Evolutionary conservation across 2,797 vertebrate genomes (phyloP).

Genomic region (Phoeniculus purpureus): DNA sequence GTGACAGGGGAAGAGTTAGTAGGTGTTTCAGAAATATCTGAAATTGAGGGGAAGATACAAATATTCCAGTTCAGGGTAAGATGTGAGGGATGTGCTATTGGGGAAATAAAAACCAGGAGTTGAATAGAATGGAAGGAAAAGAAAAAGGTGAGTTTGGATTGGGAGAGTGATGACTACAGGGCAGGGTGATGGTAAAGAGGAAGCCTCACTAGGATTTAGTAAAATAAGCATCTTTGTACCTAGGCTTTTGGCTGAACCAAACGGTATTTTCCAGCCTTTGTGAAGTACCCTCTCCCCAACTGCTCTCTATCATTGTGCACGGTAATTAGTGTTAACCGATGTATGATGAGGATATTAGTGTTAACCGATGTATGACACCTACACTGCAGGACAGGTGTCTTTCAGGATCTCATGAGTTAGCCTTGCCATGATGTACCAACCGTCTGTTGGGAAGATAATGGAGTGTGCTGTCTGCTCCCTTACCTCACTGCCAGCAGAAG

Average conservation of each 20-base stretch:
- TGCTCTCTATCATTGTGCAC: rapidly evolving
- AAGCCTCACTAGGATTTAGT: neutral
- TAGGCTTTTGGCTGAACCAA: neutral
- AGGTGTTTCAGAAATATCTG: constrained; percentile 41
- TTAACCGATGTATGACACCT: neutral
- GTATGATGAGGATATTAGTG: neutral
- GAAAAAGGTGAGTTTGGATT: neutral
- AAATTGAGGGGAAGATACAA: constrained; percentile 6
- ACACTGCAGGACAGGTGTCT: neutral
- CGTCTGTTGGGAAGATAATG: neutral
- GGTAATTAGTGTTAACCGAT: neutral
- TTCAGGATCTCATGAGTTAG: neutral
- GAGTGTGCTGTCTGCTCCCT: neutral
- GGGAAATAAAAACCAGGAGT: neutral
- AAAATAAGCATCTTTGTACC: neutral
- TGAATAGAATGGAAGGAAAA: neutral
- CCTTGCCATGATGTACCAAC: neutral
- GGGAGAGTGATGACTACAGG: neutral
- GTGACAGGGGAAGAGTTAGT: constrained; percentile 38
- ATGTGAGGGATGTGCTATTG: neutral
- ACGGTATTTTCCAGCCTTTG: neutral
- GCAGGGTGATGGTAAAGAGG: neutral
- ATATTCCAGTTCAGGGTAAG: neutral
- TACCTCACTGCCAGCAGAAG: neutral
- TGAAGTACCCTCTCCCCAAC: neutral